Percentiles rank a stretch among this genome's conserved stretches.
These are phyloP conservation scores for Listronotus oregonensis DNA, from an alignment of 1,140 invertebrate genomes.

Conservation along the genomic window DNA sequence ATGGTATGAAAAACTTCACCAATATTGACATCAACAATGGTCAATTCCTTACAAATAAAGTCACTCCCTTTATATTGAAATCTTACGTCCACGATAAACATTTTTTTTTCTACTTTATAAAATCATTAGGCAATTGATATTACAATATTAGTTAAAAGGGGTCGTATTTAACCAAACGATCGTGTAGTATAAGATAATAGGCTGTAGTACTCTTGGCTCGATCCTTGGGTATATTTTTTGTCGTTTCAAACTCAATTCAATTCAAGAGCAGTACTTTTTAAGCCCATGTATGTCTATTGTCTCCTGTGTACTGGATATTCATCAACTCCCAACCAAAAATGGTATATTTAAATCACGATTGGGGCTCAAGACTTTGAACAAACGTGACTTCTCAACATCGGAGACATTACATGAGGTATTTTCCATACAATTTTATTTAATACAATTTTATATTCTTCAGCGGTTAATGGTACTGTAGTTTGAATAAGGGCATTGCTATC, in stretches of 20 bases:
- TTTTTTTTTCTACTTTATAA: neutral
- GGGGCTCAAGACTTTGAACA: slow-evolving; percentile 15
- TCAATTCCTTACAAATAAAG: too few relatives aligned
- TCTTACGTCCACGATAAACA: slow-evolving; percentile 9
- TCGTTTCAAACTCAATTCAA: neutral
- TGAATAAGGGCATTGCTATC: slow-evolving; percentile 16
- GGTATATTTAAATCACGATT: slow-evolving; percentile 39
- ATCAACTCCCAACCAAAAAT: slow-evolving; percentile 46
- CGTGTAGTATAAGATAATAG: neutral
- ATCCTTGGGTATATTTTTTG: neutral
- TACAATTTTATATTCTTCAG: slow-evolving; percentile 3
- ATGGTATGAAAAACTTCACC: too few relatives aligned
- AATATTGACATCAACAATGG: too few relatives aligned
- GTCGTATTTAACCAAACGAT: slow-evolving; percentile 6
- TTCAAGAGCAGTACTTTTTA: slow-evolving; percentile 29
- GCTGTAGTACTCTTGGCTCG: too few relatives aligned
- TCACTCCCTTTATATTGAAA: slow-evolving; percentile 3
- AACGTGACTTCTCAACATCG: too few relatives aligned
- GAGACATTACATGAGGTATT: slow-evolving; percentile 1
- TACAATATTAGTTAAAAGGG: slow-evolving; percentile 1
- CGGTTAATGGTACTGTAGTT: neutral
- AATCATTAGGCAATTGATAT: neutral
- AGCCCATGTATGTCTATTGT: slow-evolving; percentile 38
- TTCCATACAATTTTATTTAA: slow-evolving; percentile 20
- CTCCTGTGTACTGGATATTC: slow-evolving; percentile 44